Percentiles rank a stretch among this genome's conserved stretches.
Evolutionary conservation across 2,113 vertebrate genomes (phyloP).

Genomic region (Gnathonemus longibarbis): DNA sequence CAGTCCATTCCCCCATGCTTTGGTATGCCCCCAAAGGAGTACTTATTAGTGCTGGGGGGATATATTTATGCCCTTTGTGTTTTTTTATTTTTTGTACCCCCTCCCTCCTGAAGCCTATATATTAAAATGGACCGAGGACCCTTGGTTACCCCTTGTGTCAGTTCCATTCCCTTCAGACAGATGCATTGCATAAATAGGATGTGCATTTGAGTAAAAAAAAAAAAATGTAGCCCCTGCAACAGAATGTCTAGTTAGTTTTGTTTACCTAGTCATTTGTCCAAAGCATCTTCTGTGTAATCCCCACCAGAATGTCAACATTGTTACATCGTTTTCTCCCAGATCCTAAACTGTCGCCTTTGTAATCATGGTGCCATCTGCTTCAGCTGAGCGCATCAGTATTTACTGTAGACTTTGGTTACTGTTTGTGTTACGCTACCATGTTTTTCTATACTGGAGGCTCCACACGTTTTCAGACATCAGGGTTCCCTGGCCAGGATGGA

Average conservation of each 20-base stretch:
- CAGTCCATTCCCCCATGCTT: neutral
- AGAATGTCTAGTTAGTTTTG: neutral
- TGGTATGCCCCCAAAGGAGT: neutral
- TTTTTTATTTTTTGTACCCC: neutral
- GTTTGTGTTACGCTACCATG: neutral
- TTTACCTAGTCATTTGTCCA: neutral
- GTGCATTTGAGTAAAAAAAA: neutral
- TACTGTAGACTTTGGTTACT: neutral
- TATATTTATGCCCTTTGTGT: neutral
- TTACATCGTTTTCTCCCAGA: neutral
- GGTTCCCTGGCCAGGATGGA: neutral
- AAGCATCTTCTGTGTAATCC: neutral
- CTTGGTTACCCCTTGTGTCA: neutral
- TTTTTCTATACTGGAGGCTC: neutral
- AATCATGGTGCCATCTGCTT: neutral
- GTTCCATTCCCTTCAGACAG: neutral
- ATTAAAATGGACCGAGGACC: neutral
- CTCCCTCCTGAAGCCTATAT: neutral
- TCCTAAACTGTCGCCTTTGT: neutral
- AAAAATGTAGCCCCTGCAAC: neutral
- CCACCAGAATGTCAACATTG: neutral
- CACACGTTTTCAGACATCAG: neutral
- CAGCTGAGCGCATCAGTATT: neutral
- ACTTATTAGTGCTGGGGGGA: neutral
- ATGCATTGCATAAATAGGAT: neutral